Conservation (phyloP, 2,797 vertebrate species). For the Acanthurus lineatus region DNA sequence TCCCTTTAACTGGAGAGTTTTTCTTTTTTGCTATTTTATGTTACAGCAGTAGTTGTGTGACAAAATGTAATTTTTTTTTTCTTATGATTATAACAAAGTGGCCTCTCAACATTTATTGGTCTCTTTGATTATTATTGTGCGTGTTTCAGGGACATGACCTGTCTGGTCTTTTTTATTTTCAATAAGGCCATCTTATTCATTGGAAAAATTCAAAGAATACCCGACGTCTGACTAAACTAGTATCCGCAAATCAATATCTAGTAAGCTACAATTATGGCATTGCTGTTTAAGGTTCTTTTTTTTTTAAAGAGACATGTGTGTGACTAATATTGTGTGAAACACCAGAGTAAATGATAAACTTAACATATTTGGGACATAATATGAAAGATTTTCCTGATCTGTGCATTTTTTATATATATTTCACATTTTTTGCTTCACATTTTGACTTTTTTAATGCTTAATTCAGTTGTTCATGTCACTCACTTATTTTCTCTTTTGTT, state of each 20-base stretch:
- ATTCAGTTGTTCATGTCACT: not conserved
- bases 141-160: not conserved
- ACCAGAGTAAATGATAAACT: not conserved
- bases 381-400: not conserved
- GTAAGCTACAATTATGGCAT: no score
- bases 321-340: not conserved
- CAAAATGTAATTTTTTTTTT: not conserved
- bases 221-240: no score
- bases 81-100: not conserved
- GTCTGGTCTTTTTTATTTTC: not conserved
- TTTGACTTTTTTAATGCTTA: not conserved
- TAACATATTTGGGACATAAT: not conserved
- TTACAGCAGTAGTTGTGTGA: not conserved
- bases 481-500: not conserved
- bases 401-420: not conserved
- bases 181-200: no score
- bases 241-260: no score
- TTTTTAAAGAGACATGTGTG: not conserved
- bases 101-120: not conserved
- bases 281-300: no score
- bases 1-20: not conserved
- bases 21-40: not conserved
- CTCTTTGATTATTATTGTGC: not conserved
- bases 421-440: not conserved
- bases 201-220: no score